Percentiles rank a stretch among this genome's conserved stretches.
Evolutionary conservation across 2,888 invertebrate species (phyloP).

Genomic region (Julus scandinavius): DNA sequence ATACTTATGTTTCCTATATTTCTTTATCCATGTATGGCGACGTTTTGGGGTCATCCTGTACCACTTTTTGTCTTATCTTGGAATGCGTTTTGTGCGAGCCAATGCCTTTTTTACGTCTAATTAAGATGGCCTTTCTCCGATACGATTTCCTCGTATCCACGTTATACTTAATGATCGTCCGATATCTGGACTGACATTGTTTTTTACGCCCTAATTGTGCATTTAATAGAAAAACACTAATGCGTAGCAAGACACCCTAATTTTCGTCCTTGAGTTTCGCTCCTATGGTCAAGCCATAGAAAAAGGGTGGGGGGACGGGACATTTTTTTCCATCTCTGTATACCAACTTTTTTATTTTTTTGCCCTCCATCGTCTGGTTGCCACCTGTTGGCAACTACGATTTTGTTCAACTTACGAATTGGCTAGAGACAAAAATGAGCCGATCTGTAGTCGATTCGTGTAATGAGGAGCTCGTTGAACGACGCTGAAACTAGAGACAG

Average conservation of each 20-base stretch:
- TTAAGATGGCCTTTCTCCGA: constrained; percentile 34
- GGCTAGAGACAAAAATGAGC: neutral
- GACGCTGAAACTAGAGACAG: neutral
- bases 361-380: neutral
- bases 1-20: neutral
- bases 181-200: constrained; percentile 43
- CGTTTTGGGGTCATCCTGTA: neutral
- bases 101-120: neutral
- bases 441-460: neutral
- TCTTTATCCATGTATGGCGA: neutral
- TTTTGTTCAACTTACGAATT: neutral
- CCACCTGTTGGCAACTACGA: constrained; percentile 7
- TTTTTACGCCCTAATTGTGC: constrained; percentile 44
- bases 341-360: neutral
- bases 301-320: neutral
- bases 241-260: constrained; percentile 45
- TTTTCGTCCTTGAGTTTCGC: constrained; percentile 16
- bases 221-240: constrained; percentile 46
- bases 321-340: neutral
- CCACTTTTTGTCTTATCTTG: constrained; percentile 3
- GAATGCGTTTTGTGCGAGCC: constrained; percentile 24
- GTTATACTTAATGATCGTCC: neutral
- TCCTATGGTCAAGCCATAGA: neutral
- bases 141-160: neutral
- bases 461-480: neutral